Evolutionary conservation across 2,797 vertebrate genomes (phyloP).

Genomic region (Syndactyla subalaris): DNA sequence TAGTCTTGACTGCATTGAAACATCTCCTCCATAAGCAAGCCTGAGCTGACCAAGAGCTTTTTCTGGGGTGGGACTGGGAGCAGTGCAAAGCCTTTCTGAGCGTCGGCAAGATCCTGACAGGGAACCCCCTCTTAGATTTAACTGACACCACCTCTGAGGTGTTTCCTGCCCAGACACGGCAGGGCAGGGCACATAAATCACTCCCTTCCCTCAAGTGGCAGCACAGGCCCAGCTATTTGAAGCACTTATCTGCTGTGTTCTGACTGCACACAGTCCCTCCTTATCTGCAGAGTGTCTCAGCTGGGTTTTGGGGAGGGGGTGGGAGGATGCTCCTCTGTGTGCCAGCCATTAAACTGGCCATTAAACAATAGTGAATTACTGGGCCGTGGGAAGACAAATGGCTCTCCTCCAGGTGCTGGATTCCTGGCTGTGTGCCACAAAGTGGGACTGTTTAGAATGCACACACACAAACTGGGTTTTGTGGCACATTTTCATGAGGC

Average conservation of each 20-base stretch:
- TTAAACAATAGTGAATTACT: background rate
- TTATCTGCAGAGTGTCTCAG: background rate
- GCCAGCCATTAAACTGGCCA: background rate
- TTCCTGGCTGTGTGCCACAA: background rate
- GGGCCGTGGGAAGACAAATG: background rate
- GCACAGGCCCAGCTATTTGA: background rate
- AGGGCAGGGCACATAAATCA: background rate
- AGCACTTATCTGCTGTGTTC: background rate
- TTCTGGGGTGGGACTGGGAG: background rate
- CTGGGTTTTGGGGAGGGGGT: background rate
- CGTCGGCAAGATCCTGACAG: background rate
- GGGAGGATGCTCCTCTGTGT: background rate
- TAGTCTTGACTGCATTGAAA: background rate
- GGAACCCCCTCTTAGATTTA: background rate
- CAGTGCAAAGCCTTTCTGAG: background rate
- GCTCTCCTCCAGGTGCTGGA: slow-evolving; percentile 25
- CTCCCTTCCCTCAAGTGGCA: background rate
- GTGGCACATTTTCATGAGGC: background rate
- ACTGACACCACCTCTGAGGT: background rate
- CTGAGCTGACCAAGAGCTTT: background rate
- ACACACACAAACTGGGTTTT: background rate
- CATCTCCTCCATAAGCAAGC: background rate
- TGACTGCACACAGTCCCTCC: background rate
- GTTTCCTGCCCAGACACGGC: background rate
- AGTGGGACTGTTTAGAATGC: background rate